Evolutionary conservation across 2,113 vertebrate genomes (phyloP).

Genomic region (Malurus alboscapulatus): DNA sequence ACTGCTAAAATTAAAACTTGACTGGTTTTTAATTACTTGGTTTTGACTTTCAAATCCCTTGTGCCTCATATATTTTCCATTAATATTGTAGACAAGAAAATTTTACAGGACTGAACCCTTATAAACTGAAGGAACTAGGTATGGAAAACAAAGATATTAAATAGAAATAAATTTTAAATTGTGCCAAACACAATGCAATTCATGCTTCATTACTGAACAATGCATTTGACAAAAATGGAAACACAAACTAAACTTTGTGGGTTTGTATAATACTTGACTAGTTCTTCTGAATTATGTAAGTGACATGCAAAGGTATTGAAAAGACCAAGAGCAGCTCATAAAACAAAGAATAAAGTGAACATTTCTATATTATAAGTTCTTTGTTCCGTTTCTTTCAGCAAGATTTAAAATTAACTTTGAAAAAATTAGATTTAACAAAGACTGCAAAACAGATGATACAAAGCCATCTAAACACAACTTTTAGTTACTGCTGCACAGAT

Average conservation of each 20-base stretch:
- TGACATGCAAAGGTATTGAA: background rate
- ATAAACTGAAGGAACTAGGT: background rate
- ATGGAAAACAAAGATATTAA: background rate
- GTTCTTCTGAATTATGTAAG: background rate
- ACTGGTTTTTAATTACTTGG: background rate
- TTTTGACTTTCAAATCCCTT: background rate
- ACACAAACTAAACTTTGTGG: background rate
- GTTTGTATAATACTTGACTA: background rate
- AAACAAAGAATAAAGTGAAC: background rate
- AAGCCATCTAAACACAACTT: background rate
- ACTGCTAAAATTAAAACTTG: background rate
- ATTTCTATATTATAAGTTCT: background rate
- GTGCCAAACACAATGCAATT: background rate
- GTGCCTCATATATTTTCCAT: background rate
- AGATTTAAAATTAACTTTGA: background rate
- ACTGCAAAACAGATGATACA: background rate
- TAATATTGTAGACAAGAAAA: background rate
- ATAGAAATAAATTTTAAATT: background rate
- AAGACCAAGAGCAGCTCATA: background rate
- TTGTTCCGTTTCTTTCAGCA: background rate
- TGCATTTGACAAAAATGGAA: fast-evolving
- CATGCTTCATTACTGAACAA: background rate
- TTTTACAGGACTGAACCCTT: background rate
- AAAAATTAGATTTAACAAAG: background rate
- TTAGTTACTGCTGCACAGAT: background rate